phyloP scores from a whole-genome alignment of 2,888 invertebrate genomes.

The Sicus ferrugineus region DNA sequence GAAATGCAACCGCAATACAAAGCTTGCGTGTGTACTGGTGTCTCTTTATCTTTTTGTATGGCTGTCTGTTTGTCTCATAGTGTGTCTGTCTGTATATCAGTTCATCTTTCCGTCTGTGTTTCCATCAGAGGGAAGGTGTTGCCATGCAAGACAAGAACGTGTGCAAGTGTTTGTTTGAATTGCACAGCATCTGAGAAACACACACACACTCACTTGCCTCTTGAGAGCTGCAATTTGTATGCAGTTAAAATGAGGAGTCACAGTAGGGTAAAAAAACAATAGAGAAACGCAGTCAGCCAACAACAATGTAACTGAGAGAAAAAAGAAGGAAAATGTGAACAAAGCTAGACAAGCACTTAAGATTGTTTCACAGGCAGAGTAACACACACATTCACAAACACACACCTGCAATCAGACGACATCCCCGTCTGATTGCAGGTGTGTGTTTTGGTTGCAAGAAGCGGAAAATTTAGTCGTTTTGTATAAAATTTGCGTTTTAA shows the following conservation, averaged over 20 bases:
- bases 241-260: slow-evolving; percentile 37
- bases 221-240: slow-evolving; percentile 45
- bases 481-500: slow-evolving; percentile 25
- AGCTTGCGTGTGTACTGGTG: slow-evolving; percentile 9
- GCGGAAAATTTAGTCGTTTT: slow-evolving; percentile 58
- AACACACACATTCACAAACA: slow-evolving; percentile 16
- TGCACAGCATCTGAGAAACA: slow-evolving; percentile 2
- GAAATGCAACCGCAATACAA: slow-evolving; percentile 23
- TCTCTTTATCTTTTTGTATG: slow-evolving; percentile 3
- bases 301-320: slow-evolving; percentile 31
- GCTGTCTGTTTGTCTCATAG: not conserved
- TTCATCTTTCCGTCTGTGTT: no score
- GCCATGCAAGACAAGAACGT: slow-evolving; percentile 23
- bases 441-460: no score
- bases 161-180: slow-evolving; percentile 30
- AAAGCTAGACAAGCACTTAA: slow-evolving; percentile 57
- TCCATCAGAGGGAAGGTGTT: not conserved
- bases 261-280: no score
- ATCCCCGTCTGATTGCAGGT: no score
- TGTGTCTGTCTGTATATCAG: no score
- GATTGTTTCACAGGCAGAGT: slow-evolving; percentile 45
- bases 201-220: slow-evolving; percentile 9
- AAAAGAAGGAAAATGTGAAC: slow-evolving; percentile 38
- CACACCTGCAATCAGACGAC: no score
- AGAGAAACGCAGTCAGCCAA: slow-evolving; percentile 29